These are phyloP conservation scores for Magallana angulata DNA, from an alignment of 1,140 invertebrate species.

Conservation along the genomic window DNA sequence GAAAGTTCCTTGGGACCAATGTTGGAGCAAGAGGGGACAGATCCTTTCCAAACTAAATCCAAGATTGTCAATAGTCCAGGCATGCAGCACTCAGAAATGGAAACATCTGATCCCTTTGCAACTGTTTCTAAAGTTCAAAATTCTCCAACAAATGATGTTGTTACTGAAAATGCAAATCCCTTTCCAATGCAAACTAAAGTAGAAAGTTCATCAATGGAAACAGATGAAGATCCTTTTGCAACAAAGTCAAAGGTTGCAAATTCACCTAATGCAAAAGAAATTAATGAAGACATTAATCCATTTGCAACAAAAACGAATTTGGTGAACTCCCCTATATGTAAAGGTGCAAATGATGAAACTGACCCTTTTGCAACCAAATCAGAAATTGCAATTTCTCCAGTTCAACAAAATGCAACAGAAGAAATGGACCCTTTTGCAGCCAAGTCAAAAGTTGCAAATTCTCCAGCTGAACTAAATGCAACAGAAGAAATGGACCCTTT, in stretches of 20 bases:
- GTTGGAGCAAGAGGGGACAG: neutral
- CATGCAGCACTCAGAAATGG: neutral
- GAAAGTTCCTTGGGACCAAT: slow-evolving; percentile 40
- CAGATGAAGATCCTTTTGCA: slow-evolving; percentile 14
- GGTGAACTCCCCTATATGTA: slow-evolving; percentile 35
- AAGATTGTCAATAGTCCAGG: slow-evolving; percentile 29
- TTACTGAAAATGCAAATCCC: slow-evolving; percentile 24
- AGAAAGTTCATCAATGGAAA: slow-evolving; percentile 40
- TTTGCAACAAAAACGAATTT: slow-evolving; percentile 43
- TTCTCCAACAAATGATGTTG: neutral
- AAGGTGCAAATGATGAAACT: neutral
- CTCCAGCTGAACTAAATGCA: slow-evolving; percentile 3
- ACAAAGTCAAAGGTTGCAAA: slow-evolving; percentile 35
- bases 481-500: slow-evolving; percentile 20
- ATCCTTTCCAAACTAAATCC: slow-evolving; percentile 45
- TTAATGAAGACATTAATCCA: neutral
- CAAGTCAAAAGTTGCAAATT: slow-evolving; percentile 19
- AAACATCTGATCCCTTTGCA: slow-evolving; percentile 13
- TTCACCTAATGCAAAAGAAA: slow-evolving; percentile 12
- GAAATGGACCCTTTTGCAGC: slow-evolving; percentile 39
- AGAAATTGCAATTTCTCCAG: slow-evolving; percentile 30
- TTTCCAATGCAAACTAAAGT: slow-evolving; percentile 47
- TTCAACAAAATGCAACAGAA: neutral
- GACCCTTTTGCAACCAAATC: slow-evolving; percentile 40
- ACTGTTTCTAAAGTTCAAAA: slow-evolving; percentile 17